Percentiles rank a stretch among this genome's conserved stretches.
Evolutionary conservation across 2,888 invertebrate species (phyloP).

Genomic region (Argyresthia albistria): DNA sequence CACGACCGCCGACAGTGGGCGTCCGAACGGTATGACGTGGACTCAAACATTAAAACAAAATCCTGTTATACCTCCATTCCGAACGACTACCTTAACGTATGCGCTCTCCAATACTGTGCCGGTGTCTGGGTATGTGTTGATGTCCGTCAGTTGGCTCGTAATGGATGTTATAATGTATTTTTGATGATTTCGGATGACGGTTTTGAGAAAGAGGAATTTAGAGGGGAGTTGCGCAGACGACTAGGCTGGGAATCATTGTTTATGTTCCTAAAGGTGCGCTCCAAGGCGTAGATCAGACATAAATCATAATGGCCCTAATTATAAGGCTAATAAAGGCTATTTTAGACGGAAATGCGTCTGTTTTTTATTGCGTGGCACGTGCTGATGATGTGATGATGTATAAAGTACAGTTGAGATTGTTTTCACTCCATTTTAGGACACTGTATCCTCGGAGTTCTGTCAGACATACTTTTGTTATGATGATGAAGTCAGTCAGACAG

Average conservation of each 20-base stretch:
- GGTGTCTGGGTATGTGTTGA: constrained; percentile 5
- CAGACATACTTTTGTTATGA: too few species aligned
- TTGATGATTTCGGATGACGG: too few species aligned
- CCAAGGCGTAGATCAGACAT: too few species aligned
- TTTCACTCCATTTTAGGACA: background rate
- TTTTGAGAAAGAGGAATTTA: too few species aligned
- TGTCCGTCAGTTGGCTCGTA: too few species aligned
- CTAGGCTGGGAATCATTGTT: constrained; percentile 25
- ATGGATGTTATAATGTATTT: too few species aligned
- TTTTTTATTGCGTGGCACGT: constrained; percentile 37
- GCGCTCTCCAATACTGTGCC: constrained; percentile 33
- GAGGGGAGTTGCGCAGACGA: constrained; percentile 24
- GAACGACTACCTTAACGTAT: background rate
- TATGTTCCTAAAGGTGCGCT: constrained; percentile 28
- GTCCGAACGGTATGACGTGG: constrained; percentile 61
- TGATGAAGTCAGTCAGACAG: too few species aligned
- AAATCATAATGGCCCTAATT: too few species aligned
- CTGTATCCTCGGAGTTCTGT: too few species aligned
- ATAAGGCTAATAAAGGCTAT: background rate
- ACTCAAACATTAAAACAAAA: constrained; percentile 46
- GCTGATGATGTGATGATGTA: constrained; percentile 35
- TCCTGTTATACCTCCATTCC: background rate
- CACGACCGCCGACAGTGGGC: constrained; percentile 61
- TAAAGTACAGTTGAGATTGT: background rate
- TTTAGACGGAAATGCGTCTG: background rate